Base-by-base conservation (phyloP, 1,140 invertebrate genomes). In the Drosophila sp. region DNA sequence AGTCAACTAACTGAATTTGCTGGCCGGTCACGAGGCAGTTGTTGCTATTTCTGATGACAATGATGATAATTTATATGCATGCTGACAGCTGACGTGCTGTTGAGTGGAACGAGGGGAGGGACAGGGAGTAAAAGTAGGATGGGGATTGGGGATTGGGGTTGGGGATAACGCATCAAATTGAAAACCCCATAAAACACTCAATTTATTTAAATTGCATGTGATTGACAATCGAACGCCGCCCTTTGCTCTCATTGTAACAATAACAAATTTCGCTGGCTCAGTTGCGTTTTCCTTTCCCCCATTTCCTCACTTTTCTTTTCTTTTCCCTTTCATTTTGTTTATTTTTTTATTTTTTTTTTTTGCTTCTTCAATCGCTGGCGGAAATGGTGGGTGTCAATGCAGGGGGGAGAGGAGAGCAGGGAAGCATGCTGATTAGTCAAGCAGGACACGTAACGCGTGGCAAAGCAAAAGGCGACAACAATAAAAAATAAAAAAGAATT, bases 111-210 rank as follows among this genome's bases (percentile, higher is more conserved):
- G 32, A 38, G 32, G 32, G 29, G 18, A 13, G 58, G 21, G 34
- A 50, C 5, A 32, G 9, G 9, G 11, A 6, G 53, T 29, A 41
- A 7, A 2, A 21, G 29, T 0, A 9, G 7, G 1, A 45, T n/a
- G 41, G 11, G 40, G 29, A 7, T 27, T 18, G 8, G 70, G 38
- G 1, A 34, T n/a, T 34, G 11, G 40, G 21, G 9, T 27, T 21
- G 8, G 70, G 38, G 21, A 21, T 13, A 13, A 45, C 45, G 61
- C 69, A 67, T 72, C 73, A 89, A 89, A 89, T 89, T 89, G 83
- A 89, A 89, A 89, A 89, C 70, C 84, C 72, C 87, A 89, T 89
- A 89, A 89, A 89, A 89, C 83, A 89, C 83, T 89, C 83, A 89
- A 89, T 89, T 89, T 89, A 83, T 89, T 89, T 89, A 89, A 89